Evolutionary conservation across 2,888 invertebrate species (phyloP).

Genomic region (Calameuta filiformis): DNA sequence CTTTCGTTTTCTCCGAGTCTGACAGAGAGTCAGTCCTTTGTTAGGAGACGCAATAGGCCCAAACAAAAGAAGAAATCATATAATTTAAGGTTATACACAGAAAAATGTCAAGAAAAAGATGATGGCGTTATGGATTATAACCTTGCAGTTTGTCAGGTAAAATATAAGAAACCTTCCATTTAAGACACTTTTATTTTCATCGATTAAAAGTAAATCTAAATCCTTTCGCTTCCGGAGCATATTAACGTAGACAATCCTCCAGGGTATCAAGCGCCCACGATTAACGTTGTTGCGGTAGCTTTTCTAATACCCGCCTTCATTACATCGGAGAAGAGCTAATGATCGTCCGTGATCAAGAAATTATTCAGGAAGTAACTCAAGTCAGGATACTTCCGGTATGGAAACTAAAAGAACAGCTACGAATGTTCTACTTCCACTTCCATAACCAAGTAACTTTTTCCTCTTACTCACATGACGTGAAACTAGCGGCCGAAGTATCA

Average conservation of each 20-base stretch:
- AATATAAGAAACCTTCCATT: background rate
- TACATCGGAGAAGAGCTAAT: background rate
- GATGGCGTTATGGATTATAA: background rate
- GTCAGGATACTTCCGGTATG: background rate
- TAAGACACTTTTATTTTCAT: background rate
- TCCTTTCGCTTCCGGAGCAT: background rate
- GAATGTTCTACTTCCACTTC: background rate
- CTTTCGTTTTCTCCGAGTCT: conserved; percentile 3
- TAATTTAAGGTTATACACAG: background rate
- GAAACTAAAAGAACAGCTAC: background rate
- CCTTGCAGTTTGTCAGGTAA: background rate
- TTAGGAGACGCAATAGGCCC: background rate
- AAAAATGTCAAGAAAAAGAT: background rate
- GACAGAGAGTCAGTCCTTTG: background rate
- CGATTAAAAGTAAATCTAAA: background rate
- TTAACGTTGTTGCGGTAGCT: background rate
- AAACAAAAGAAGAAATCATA: background rate
- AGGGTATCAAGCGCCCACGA: background rate
- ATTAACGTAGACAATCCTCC: background rate
- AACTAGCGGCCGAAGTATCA: too few species aligned
- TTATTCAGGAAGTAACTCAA: background rate
- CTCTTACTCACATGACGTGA: background rate
- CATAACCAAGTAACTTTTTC: background rate
- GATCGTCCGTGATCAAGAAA: background rate
- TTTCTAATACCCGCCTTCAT: background rate